A percentile compares a stretch with the other conserved stretches of the same genome.
phyloP scores from a whole-genome alignment of 2,797 vertebrate species.

The Muscicapa striata region DNA sequence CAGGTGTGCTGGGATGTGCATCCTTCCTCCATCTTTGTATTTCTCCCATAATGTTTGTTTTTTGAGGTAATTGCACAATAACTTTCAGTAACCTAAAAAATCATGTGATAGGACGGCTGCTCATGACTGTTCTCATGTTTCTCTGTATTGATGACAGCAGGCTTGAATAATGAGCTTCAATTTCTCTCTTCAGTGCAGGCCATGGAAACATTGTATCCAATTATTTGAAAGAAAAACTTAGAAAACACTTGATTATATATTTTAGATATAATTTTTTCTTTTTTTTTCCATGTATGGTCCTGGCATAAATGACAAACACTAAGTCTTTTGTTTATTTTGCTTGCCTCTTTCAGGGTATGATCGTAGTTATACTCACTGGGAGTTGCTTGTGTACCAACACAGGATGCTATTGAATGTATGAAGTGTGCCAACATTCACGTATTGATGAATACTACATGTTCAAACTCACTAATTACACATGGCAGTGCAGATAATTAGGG shows the following conservation, averaged over 20 bases:
- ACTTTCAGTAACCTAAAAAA: constrained; percentile 18
- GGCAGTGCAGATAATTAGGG: constrained; percentile 35
- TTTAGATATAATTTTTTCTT: not conserved
- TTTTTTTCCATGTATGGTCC: not conserved
- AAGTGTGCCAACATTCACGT: not conserved
- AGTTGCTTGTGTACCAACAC: not conserved
- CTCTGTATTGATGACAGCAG: constrained; percentile 26
- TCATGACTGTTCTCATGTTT: not conserved
- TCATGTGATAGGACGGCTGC: not conserved
- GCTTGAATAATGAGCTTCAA: constrained; percentile 26
- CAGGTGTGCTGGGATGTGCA: not conserved
- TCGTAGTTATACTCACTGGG: not conserved
- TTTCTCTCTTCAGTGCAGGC: constrained; percentile 13
- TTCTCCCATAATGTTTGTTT: not conserved
- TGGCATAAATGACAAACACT: not conserved
- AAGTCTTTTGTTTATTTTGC: constrained; percentile 3
- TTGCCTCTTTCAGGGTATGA: not conserved
- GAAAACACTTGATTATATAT: not conserved
- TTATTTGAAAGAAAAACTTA: not conserved
- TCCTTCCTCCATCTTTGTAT: not conserved
- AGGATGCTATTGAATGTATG: not conserved
- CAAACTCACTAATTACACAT: constrained; percentile 35
- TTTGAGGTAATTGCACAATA: not conserved
- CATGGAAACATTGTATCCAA: not conserved
- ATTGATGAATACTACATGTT: constrained; percentile 1